phyloP scores from a whole-genome alignment of 2,888 invertebrate species.

The Eristalinus sepulchralis region DNA sequence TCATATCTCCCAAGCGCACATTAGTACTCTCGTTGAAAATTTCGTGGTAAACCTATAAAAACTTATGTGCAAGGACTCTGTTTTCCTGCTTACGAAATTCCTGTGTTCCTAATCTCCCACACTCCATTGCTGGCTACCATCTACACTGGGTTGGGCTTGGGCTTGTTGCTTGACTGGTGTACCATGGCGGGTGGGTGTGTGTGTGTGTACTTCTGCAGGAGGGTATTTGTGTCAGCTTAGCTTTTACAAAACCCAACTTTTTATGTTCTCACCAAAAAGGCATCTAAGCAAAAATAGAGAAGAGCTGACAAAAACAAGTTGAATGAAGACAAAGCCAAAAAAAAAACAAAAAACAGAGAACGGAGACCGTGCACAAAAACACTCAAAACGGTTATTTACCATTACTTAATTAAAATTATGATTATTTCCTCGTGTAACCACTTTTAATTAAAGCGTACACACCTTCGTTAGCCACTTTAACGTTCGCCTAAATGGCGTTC shows the following conservation, averaged over 20 bases:
- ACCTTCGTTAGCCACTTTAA: slow-evolving; percentile 63
- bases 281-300: slow-evolving; percentile 48
- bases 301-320: slow-evolving; percentile 3
- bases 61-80: slow-evolving; percentile 62
- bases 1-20: slow-evolving; percentile 59
- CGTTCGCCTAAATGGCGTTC: slow-evolving; percentile 53
- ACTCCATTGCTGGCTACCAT: background rate
- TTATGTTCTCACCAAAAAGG: slow-evolving; percentile 43
- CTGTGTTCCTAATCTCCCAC: slow-evolving; percentile 22
- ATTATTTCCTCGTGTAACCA: slow-evolving; percentile 71
- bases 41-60: slow-evolving; percentile 67
- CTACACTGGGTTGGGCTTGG: background rate
- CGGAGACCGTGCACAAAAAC: slow-evolving; percentile 50
- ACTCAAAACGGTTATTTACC: slow-evolving; percentile 67
- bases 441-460: slow-evolving; percentile 71
- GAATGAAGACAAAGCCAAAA: background rate
- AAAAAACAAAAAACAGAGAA: too few species aligned
- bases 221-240: slow-evolving; percentile 12
- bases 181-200: too few species aligned
- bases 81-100: slow-evolving; percentile 53
- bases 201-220: background rate
- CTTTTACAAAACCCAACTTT: slow-evolving; percentile 37
- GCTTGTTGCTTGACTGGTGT: background rate
- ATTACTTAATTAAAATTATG: slow-evolving; percentile 72
- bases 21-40: slow-evolving; percentile 64